These are phyloP conservation scores for Epirrita christyi DNA, from an alignment of 2,888 invertebrate genomes.

Conservation along the genomic window DNA sequence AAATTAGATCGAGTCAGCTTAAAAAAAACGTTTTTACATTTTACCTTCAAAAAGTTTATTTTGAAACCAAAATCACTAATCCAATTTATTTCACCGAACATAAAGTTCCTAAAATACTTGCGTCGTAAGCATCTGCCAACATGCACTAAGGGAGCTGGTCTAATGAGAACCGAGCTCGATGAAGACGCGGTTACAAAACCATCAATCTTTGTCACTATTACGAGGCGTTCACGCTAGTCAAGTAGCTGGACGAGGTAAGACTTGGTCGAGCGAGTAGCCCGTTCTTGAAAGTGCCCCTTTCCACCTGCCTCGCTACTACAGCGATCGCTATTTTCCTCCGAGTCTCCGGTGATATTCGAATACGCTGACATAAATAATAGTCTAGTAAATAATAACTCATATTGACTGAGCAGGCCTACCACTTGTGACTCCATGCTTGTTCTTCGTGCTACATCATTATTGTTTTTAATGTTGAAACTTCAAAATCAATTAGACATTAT, in stretches of 20 bases:
- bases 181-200: constrained; percentile 64
- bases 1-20: no score
- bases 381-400: no score
- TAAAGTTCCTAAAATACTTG: constrained; percentile 17
- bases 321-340: no score
- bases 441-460: neutral
- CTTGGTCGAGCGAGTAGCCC: neutral
- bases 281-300: no score
- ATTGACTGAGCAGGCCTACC: no score
- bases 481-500: no score
- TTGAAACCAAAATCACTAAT: neutral
- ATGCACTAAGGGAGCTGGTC: constrained; percentile 36
- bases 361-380: no score
- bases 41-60: neutral
- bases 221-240: constrained; percentile 35
- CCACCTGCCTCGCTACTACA: no score
- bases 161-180: constrained; percentile 69
- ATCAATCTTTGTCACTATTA: constrained; percentile 39
- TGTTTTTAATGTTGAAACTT: no score
- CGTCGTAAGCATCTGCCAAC: constrained; percentile 24
- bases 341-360: no score
- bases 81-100: constrained; percentile 19
- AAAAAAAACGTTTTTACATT: neutral
- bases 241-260: neutral
- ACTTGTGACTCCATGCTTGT: no score